Conservation (phyloP, 2,888 invertebrate genomes). For the Hydrotaea diabolus region DNA sequence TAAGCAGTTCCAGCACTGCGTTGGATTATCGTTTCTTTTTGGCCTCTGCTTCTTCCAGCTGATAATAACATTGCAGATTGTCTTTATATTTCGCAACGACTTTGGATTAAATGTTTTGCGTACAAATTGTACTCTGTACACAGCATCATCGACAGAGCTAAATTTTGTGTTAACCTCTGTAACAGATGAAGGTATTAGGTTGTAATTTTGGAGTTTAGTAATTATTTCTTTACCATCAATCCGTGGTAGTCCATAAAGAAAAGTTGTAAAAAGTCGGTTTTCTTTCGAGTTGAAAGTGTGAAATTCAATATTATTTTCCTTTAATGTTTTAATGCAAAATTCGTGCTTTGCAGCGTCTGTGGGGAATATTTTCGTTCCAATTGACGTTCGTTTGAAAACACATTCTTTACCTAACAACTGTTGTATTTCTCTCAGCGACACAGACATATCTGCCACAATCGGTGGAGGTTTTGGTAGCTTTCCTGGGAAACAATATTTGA, state of each 20-base stretch:
- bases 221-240: neutral
- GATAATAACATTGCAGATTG: neutral
- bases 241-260: constrained; percentile 14
- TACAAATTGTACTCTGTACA: neutral
- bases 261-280: neutral
- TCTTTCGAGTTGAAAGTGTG: constrained; percentile 31
- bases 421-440: neutral
- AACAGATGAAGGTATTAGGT: neutral
- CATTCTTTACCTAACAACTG: neutral
- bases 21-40: no score
- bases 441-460: neutral
- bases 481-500: no score
- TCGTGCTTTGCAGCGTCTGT: no score
- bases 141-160: constrained; percentile 9
- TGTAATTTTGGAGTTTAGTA: neutral
- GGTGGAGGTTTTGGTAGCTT: neutral
- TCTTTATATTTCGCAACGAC: neutral
- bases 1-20: no score
- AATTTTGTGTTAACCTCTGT: constrained; percentile 5
- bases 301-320: constrained; percentile 18
- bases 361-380: constrained; percentile 18
- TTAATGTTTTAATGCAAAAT: neutral
- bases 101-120: neutral
- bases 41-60: neutral
- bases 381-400: no score